Evolutionary conservation across 2,888 invertebrate genomes (phyloP), one percentile per base, ranked within the genome.

Genomic region (Ectemnius continuus): DNA sequence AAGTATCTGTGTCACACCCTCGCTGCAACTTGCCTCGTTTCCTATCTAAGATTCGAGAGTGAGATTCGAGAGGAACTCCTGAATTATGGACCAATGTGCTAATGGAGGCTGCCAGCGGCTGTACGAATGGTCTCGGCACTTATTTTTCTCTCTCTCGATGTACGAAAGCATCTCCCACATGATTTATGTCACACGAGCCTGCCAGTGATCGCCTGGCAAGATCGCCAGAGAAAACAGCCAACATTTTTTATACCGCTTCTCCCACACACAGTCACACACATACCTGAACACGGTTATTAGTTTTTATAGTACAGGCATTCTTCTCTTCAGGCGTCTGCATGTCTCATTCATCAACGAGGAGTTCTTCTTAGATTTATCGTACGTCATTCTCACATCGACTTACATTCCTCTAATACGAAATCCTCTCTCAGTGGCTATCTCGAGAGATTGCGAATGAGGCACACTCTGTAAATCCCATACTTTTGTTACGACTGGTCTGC

Each of bases 61-160:
- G 6, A 11, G 52, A 52, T 11, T 16, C 52, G 36, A 36, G 36
- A 36, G 36, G 5, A 36, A 11, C n/a, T n/a, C n/a, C 2, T n/a
- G 18, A 52, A 16, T 16, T 52, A n/a, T 18, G 52, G n/a, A 52
- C 18, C 52, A n/a, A n/a, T n/a, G 52, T n/a, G 13, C 18, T n/a
- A 16, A 52, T 18, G 52, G 52, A 52, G 52, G 18, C 52, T 36
- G 36, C 36, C 6, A 36, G 8, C 36, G 36, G 36, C 2, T 36
- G 61, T 67, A 75, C 70, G 76, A 75, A 70, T 76, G 76, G 71
- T 76, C 76, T 75, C 76, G 61, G 13, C 23, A 18, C 11, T 28
- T 56, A 61, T 66, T 63, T 69, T 45, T 13, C 68, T 65, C 65
- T 66, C 61, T 36, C 36, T 36, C 8, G 36, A 11, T 36, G 36